phyloP scores from a whole-genome alignment of 1,140 invertebrate genomes.

The Chelonus insularis region DNA sequence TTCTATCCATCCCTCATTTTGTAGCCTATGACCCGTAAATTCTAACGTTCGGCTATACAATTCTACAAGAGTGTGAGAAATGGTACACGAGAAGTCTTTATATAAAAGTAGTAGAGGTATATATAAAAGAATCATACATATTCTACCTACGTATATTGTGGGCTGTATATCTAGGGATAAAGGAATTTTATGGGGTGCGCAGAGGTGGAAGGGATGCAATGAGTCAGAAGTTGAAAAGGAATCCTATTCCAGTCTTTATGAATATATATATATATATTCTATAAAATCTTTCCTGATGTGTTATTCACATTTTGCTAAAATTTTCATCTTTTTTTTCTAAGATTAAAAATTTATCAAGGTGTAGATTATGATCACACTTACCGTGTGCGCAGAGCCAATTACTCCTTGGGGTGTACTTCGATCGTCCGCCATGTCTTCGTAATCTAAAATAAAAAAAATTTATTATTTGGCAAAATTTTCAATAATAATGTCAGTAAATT shows the following conservation, averaged over 20 bases:
- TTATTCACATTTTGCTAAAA: too few species aligned
- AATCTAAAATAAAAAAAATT: constrained; percentile 28
- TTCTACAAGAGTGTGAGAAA: not conserved
- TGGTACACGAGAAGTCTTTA: not conserved
- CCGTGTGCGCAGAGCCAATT: constrained; percentile 29
- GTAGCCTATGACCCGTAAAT: constrained; percentile 17
- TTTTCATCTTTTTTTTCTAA: too few species aligned
- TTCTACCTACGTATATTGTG: not conserved
- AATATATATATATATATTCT: not conserved
- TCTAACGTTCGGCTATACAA: constrained; percentile 11
- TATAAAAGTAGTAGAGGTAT: not conserved
- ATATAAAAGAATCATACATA: constrained; percentile 1
- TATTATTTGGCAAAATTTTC: not conserved
- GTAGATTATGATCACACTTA: constrained; percentile 24
- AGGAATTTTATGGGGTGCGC: not conserved
- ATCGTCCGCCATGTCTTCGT: constrained; percentile 31
- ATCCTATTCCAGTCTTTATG: not conserved
- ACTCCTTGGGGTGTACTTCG: constrained; percentile 31
- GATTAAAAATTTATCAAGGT: too few species aligned
- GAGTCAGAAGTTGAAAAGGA: constrained; percentile 18
- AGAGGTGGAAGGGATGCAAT: not conserved
- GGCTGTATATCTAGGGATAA: not conserved
- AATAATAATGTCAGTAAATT: too few species aligned
- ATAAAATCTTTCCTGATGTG: too few species aligned
- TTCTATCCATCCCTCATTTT: not conserved